phyloP scores from a whole-genome alignment of 1,140 invertebrate genomes.

The Trigoniulus corallinus region DNA sequence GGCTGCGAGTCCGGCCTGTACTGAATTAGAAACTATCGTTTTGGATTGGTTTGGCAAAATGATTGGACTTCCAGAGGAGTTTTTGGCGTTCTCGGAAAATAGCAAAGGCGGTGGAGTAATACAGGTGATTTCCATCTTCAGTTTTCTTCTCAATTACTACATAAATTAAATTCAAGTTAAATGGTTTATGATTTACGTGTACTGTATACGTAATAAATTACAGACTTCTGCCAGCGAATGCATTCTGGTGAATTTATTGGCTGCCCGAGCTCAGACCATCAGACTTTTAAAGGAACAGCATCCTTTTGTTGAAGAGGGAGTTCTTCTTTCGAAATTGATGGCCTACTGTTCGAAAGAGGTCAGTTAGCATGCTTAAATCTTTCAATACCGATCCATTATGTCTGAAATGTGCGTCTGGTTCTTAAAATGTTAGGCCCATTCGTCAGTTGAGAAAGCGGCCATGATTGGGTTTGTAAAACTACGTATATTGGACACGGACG shows the following conservation, averaged over 20 bases:
- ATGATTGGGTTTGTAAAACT: slow-evolving; percentile 98
- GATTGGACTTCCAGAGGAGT: slow-evolving; percentile 72
- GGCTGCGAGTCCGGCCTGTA: slow-evolving; percentile 92
- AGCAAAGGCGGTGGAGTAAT: slow-evolving; percentile 86
- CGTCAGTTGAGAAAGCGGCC: slow-evolving; percentile 97
- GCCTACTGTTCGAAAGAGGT: slow-evolving; percentile 54
- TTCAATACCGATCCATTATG: background rate
- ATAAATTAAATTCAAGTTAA: background rate
- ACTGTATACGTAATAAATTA: slow-evolving; percentile 1
- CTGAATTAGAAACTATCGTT: slow-evolving; percentile 92
- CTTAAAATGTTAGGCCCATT: slow-evolving; percentile 79
- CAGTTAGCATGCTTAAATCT: too few species aligned
- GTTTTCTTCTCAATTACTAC: background rate
- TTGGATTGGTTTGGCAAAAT: slow-evolving; percentile 92
- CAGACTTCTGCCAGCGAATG: slow-evolving; percentile 96
- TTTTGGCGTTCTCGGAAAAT: slow-evolving; percentile 59
- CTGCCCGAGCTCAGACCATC: slow-evolving; percentile 83
- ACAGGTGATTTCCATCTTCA: slow-evolving; percentile 46
- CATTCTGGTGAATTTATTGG: slow-evolving; percentile 83
- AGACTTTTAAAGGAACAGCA: slow-evolving; percentile 75
- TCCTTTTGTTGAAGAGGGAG: slow-evolving; percentile 83
- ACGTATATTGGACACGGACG: slow-evolving; percentile 89
- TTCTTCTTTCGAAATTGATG: slow-evolving; percentile 87
- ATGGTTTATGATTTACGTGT: background rate
- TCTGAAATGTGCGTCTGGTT: slow-evolving; percentile 4